Conservation (phyloP, 2,888 invertebrate species). For the Ceraclea dissimilis region DNA sequence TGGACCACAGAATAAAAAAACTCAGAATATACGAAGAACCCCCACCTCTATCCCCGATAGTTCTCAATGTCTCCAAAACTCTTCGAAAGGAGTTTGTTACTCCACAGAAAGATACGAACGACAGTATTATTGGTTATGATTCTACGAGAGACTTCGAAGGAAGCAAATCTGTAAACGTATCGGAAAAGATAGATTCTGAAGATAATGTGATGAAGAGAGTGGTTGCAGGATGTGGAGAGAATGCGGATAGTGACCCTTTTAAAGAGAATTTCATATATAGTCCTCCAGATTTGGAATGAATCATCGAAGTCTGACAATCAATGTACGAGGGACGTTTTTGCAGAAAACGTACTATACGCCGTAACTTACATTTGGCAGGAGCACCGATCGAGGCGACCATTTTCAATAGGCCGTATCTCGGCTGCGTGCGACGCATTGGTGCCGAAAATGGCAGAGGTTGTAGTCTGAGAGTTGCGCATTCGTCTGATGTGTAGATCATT, state of each 20-base stretch:
- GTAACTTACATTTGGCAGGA: too few species aligned
- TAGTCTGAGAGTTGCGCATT: too few species aligned
- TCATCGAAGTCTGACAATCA: too few species aligned
- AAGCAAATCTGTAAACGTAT: not conserved
- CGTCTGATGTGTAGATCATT: too few species aligned
- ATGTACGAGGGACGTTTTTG: too few species aligned
- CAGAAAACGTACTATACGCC: too few species aligned
- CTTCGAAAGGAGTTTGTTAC: conserved; percentile 32
- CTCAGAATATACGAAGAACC: conserved; percentile 49
- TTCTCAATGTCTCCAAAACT: conserved; percentile 38
- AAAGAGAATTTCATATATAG: conserved; percentile 16
- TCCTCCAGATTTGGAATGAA: conserved; percentile 9
- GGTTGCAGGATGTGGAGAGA: not conserved
- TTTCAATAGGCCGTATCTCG: too few species aligned
- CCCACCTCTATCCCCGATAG: conserved; percentile 46
- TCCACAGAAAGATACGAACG: conserved; percentile 19
- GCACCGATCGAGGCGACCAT: too few species aligned
- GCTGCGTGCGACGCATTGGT: too few species aligned
- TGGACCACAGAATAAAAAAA: conserved; percentile 39
- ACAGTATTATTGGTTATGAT: too few species aligned
- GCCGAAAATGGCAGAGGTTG: too few species aligned
- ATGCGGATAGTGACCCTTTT: conserved; percentile 6
- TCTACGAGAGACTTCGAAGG: not conserved
- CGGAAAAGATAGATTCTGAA: not conserved
- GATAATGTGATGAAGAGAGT: not conserved